Percentiles rank a stretch among this genome's conserved stretches.
Conservation (phyloP, 2,888 invertebrate genomes). For the Biston betularia region DNA sequence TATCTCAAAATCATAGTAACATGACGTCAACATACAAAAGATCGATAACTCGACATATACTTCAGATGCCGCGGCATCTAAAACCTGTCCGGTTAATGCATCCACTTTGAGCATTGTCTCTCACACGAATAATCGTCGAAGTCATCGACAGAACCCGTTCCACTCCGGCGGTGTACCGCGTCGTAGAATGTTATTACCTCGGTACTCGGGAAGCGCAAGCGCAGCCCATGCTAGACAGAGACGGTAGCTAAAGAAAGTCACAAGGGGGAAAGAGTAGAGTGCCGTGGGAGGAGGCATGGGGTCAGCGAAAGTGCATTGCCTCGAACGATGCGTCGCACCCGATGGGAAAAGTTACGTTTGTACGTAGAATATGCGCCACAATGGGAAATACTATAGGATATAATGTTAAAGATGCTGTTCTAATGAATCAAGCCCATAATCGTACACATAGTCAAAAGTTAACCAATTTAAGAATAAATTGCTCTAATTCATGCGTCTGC, state of each 20-base stretch:
- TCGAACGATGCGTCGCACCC: conserved; percentile 78
- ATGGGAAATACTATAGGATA: conserved; percentile 68
- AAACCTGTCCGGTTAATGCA: conserved; percentile 61
- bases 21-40: conserved; percentile 42
- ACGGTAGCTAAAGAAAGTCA: conserved; percentile 66
- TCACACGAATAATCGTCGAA: conserved; percentile 79
- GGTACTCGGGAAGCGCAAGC: conserved; percentile 80
- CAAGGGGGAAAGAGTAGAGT: conserved; percentile 70
- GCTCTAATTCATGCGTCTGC: not conserved
- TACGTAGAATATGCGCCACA: conserved; percentile 68
- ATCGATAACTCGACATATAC: conserved; percentile 43
- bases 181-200: conserved; percentile 84
- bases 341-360: conserved; percentile 80
- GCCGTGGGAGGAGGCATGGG: conserved; percentile 81
- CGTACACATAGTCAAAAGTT: not conserved
- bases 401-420: conserved; percentile 45
- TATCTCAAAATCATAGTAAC: conserved; percentile 32
- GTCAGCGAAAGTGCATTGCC: conserved; percentile 86
- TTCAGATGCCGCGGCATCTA: conserved; percentile 43
- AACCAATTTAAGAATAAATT: not conserved
- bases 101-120: conserved; percentile 76
- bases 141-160: conserved; percentile 85
- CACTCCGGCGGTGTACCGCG: conserved; percentile 81
- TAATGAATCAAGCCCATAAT: conserved; percentile 42
- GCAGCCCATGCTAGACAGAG: conserved; percentile 73